Percentiles rank a stretch among this genome's conserved stretches.
phyloP scores from a whole-genome alignment of 1,140 invertebrate species.

The Anastrepha obliqua region DNA sequence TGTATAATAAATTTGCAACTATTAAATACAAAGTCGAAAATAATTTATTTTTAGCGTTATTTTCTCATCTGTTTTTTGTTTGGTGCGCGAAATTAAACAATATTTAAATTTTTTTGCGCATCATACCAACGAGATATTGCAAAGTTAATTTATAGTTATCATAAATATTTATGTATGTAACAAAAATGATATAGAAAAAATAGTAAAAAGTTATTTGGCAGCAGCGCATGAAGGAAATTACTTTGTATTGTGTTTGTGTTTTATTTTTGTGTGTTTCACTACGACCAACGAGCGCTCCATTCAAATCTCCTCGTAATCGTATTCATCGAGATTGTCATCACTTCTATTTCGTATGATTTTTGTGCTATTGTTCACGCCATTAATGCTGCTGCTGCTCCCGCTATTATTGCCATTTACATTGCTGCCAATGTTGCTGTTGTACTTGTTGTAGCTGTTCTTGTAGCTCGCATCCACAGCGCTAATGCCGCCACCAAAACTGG shows the following conservation, averaged over 20 bases:
- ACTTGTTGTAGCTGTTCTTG: conserved; percentile 27
- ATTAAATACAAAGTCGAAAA: background rate
- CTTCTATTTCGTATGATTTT: conserved; percentile 31
- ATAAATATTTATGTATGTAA: background rate
- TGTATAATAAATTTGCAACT: no score
- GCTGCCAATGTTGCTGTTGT: conserved; percentile 20
- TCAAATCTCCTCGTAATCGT: conserved; percentile 43
- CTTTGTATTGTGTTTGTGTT: background rate
- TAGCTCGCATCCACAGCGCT: background rate
- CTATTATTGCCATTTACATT: conserved; percentile 3
- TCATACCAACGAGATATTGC: no score
- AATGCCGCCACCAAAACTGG: conserved; percentile 14
- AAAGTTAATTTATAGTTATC: background rate
- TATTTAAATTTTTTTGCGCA: conserved; percentile 8
- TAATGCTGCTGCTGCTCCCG: background rate
- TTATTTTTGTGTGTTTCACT: background rate
- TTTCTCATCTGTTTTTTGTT: background rate
- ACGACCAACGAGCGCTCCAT: background rate
- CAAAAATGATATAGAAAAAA: conserved; percentile 6
- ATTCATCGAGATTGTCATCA: conserved; percentile 50
- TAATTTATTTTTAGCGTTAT: conserved; percentile 18
- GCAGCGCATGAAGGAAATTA: conserved; percentile 29
- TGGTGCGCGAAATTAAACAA: conserved; percentile 1
- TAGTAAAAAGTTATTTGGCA: conserved; percentile 29
- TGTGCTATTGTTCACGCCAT: conserved; percentile 20